Evolutionary conservation across 2,797 vertebrate species (phyloP).

Genomic region (Crocodylus rhombifer): DNA sequence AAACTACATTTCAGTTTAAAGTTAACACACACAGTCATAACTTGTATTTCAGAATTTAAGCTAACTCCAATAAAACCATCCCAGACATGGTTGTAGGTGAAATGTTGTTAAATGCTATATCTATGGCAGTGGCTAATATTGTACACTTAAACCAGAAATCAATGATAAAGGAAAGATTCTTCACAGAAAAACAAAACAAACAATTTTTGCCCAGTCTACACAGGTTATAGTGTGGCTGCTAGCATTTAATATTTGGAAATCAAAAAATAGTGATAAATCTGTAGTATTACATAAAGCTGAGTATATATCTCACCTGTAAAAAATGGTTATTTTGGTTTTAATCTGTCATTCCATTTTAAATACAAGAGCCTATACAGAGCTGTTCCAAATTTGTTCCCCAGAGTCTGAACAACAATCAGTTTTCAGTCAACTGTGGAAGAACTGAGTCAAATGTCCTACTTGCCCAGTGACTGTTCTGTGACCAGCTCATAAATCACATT

Average conservation of each 20-base stretch:
- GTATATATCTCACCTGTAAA: background rate
- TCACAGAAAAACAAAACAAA: background rate
- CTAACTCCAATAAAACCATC: background rate
- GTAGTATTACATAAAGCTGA: background rate
- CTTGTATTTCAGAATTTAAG: background rate
- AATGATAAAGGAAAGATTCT: background rate
- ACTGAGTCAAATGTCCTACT: constrained; percentile 27
- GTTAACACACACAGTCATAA: background rate
- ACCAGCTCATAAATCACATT: background rate
- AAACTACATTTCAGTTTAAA: background rate
- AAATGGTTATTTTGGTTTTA: background rate
- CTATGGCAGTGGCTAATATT: background rate
- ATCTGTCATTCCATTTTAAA: constrained; percentile 31
- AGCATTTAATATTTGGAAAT: background rate
- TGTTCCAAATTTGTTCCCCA: rapidly evolving
- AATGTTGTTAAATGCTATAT: background rate
- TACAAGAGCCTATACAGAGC: background rate
- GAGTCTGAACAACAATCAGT: constrained; percentile 45
- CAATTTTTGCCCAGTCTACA: background rate
- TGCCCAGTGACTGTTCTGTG: background rate
- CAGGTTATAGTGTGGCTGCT: background rate
- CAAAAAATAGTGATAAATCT: background rate
- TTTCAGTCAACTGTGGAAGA: constrained; percentile 25
- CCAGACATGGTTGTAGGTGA: background rate
- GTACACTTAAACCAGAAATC: background rate